These are phyloP conservation scores for Deladenus siricidicola DNA, from an alignment of 2,888 invertebrate species.

Conservation along the genomic window DNA sequence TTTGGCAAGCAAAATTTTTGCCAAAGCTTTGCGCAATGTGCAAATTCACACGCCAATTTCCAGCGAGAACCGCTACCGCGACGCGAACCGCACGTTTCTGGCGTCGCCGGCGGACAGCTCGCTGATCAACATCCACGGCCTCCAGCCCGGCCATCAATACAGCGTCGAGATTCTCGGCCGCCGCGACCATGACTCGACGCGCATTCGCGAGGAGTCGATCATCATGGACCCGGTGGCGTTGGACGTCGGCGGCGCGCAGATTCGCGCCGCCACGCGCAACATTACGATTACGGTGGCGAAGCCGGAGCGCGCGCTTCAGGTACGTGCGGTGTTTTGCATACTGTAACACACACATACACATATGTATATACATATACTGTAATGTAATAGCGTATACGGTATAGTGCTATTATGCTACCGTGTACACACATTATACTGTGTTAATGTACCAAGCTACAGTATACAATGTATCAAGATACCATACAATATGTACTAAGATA, in stretches of 20 bases:
- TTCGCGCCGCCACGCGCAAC: slow-evolving; percentile 38
- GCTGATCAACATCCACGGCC: slow-evolving; percentile 42
- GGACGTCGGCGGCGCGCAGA: slow-evolving; percentile 38
- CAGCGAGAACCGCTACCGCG: slow-evolving; percentile 35
- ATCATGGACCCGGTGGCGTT: slow-evolving; percentile 43
- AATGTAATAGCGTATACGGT: background rate
- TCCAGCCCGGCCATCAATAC: slow-evolving; percentile 46
- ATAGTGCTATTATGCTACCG: no score
- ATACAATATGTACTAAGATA: no score
- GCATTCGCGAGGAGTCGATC: slow-evolving; percentile 47
- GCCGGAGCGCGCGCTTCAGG: slow-evolving; percentile 42
- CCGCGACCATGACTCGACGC: slow-evolving; percentile 34
- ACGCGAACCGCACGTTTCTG: slow-evolving; percentile 46
- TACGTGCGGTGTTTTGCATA: no score
- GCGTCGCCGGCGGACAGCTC: slow-evolving; percentile 35
- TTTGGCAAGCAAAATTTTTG: background rate
- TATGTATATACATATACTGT: background rate
- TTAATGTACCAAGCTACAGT: no score
- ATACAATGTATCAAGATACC: no score
- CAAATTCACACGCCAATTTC: no score
- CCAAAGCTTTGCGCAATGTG: slow-evolving; percentile 14
- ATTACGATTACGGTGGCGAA: slow-evolving; percentile 47
- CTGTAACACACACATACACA: background rate
- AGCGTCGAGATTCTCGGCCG: slow-evolving; percentile 47
- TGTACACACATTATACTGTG: no score